These are phyloP conservation scores for Eurypyga helias DNA, from an alignment of 2,113 vertebrate species.

Conservation along the genomic window DNA sequence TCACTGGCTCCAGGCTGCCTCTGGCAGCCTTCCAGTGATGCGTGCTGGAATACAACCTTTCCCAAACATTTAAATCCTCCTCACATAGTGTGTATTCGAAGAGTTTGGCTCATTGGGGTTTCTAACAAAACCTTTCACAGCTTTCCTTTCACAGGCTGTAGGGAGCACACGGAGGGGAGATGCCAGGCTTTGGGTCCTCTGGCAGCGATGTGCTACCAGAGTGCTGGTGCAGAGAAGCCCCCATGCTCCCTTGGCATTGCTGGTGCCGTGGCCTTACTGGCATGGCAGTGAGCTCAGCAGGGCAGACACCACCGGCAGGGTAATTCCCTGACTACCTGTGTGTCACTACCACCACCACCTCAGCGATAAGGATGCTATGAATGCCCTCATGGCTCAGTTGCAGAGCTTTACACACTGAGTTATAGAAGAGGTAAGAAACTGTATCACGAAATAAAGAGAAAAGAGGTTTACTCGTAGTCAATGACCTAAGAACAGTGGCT, in stretches of 20 bases:
- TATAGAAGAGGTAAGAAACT: background rate
- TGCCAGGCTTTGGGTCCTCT: background rate
- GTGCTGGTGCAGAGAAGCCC: background rate
- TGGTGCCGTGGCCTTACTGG: background rate
- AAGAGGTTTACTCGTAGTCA: background rate
- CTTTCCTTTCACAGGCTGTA: background rate
- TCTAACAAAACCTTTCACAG: background rate
- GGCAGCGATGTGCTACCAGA: fast-evolving
- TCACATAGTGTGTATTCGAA: background rate
- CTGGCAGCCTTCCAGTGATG: constrained; percentile 43
- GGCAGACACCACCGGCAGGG: background rate
- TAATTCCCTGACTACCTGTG: background rate
- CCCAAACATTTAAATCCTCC: background rate
- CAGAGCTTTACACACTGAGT: background rate
- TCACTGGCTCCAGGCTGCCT: background rate
- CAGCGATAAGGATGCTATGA: background rate
- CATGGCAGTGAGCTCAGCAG: background rate
- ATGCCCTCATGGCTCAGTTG: background rate
- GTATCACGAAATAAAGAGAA: background rate
- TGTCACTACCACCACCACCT: background rate
- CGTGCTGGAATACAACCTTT: background rate
- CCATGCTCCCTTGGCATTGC: background rate
- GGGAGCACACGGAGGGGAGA: background rate
- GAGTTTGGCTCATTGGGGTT: background rate
- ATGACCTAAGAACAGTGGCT: background rate